Evolutionary conservation across 2,113 vertebrate species (phyloP).

Genomic region (Oncorhynchus keta): DNA sequence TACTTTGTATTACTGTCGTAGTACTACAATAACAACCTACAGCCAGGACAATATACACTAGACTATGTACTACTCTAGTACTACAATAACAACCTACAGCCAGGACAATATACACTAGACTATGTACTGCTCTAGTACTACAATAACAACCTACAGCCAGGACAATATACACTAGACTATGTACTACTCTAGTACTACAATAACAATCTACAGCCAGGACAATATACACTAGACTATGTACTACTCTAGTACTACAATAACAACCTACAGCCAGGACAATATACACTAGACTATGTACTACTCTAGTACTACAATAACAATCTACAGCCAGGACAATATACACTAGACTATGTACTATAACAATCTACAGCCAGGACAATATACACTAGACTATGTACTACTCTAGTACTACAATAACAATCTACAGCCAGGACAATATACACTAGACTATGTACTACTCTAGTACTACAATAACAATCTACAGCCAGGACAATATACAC

Average conservation of each 20-base stretch:
- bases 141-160: constrained; percentile 59
- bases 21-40: constrained; percentile 21
- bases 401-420: neutral
- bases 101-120: too few relatives aligned
- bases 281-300: constrained; percentile 49
- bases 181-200: constrained; percentile 26
- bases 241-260: constrained; percentile 3
- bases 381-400: constrained; percentile 62
- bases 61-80: constrained; percentile 50
- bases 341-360: constrained; percentile 19
- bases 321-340: too few relatives aligned
- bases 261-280: too few relatives aligned
- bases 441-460: too few relatives aligned
- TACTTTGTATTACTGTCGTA: constrained; percentile 44
- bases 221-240: too few relatives aligned
- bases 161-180: constrained; percentile 61
- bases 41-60: neutral
- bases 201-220: neutral
- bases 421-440: too few relatives aligned
- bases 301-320: neutral
- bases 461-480: constrained; percentile 6
- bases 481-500: neutral
- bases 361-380: constrained; percentile 58
- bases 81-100: neutral
- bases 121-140: constrained; percentile 11